Evolutionary conservation across 2,797 vertebrate genomes (phyloP), one percentile per base, ranked within the genome.

Genomic region (Momotus momota): DNA sequence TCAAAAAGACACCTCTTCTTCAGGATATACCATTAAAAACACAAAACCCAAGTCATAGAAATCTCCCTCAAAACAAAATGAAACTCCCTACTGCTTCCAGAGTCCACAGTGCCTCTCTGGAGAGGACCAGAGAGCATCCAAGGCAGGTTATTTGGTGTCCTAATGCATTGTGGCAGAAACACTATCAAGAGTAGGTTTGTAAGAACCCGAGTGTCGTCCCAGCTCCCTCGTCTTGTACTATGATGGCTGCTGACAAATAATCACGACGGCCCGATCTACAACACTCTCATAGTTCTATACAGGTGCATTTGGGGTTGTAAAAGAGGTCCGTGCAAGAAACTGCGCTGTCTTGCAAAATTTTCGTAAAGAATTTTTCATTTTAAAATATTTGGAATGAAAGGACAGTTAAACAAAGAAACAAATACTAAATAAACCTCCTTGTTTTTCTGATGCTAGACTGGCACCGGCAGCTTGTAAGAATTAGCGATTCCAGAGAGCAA

Each of bases 401-500:
- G 35, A 19, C 0, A 0, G 33, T 45, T 78, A 94, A 91, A 85
- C 9, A 43, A 86, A 94, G 73, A 88, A 79, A 60, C 55, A 95
- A 93, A 71, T 4, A 25, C 41, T 48, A 87, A 94, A 87, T 51
- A 87, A 93, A 84, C 67, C 80, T 86, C 81, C 72, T 70, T 41
- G 20, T 66, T 91, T 73, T 80, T 49, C 61, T 60, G 45, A 57
- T 70, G 81, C 29, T 67, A 64, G 55, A 12, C 64, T 85, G 95
- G 86, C 81, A 96, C 2, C 0, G 48, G 86, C 71, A 90, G 90
- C 73, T 86, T 84, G 43, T 55, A 62, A 33, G 74, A 78, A 96
- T 96, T 78, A 92, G 92, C 49, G 66, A 95, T 93, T 96, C 92
- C 64, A 60, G 74, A 82, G 88, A 94, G 74, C 55, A 89, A 85